Conservation (phyloP, 2,797 vertebrate species). For the Triplophysa yarkandensis region DNA sequence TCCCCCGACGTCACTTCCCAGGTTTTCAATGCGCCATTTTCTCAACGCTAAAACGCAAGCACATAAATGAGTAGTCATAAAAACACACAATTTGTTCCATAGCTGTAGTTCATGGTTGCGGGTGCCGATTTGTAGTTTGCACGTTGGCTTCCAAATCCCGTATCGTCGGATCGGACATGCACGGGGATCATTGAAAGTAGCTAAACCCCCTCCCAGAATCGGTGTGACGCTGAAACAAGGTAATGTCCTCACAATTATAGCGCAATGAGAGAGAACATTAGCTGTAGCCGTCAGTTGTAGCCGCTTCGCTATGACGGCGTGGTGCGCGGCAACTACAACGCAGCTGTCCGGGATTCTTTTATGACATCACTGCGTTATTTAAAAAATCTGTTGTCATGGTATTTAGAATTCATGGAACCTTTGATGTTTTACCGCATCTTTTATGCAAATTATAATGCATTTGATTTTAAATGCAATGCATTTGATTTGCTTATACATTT, state of each 20-base stretch:
- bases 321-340: conserved; percentile 25
- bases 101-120: conserved; percentile 9
- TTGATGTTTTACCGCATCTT: neutral
- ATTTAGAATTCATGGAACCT: neutral
- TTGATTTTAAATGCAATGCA: neutral
- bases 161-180: conserved; percentile 49
- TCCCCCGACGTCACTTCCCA: conserved; percentile 85
- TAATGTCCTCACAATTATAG: conserved; percentile 46
- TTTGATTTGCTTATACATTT: neutral
- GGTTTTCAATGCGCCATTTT: conserved; percentile 93
- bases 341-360: conserved; percentile 6
- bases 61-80: conserved; percentile 63
- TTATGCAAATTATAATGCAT: neutral
- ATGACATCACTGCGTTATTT: conserved; percentile 26
- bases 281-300: conserved; percentile 19
- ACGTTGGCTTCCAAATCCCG: conserved; percentile 25
- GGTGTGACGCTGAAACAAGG: conserved; percentile 53
- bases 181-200: conserved; percentile 69
- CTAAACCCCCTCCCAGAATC: conserved; percentile 56
- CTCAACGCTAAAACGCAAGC: conserved; percentile 72
- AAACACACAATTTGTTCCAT: conserved; percentile 5
- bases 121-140: conserved; percentile 20
- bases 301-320: conserved; percentile 16
- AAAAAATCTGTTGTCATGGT: neutral
- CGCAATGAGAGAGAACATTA: conserved; percentile 27